Evolutionary conservation across 2,113 vertebrate genomes (phyloP).

Genomic region (Acanthochromis polyacanthus): DNA sequence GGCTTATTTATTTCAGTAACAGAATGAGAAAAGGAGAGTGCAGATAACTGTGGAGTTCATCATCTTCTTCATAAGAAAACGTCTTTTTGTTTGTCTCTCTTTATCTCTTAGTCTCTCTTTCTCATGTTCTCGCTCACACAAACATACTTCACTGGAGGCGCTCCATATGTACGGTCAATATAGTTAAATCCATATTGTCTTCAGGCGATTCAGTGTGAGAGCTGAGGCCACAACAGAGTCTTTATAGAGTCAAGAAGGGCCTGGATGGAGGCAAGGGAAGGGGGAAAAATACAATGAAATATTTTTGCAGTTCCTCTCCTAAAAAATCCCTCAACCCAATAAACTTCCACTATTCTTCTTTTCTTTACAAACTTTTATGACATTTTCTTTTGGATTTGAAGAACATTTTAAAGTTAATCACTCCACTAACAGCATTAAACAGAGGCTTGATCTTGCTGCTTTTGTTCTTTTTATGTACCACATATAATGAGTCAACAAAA

Average conservation of each 20-base stretch:
- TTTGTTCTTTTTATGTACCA: neutral
- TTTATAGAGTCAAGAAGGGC: constrained; percentile 26
- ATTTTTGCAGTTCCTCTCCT: too few species aligned
- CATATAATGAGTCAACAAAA: too few species aligned
- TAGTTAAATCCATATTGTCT: constrained; percentile 7
- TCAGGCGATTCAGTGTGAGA: constrained; percentile 23
- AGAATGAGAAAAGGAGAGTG: neutral
- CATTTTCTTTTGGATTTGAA: too few species aligned
- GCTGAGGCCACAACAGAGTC: constrained; percentile 8
- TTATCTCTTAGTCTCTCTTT: neutral
- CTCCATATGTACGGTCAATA: neutral
- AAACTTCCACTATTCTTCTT: too few species aligned
- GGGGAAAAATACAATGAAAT: neutral
- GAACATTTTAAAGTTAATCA: too few species aligned
- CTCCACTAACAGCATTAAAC: neutral
- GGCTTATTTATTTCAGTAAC: neutral
- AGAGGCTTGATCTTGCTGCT: neutral
- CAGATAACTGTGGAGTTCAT: neutral
- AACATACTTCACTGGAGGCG: neutral
- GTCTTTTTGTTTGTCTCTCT: neutral
- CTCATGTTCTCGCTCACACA: neutral
- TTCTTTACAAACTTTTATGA: too few species aligned
- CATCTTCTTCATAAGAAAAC: neutral
- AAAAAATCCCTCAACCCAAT: too few species aligned
- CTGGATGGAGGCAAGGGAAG: constrained; percentile 18